Percentiles rank a stretch among this genome's conserved stretches.
Evolutionary conservation across 1,140 invertebrate genomes (phyloP).

Genomic region (Dendrolimus kikuchii): DNA sequence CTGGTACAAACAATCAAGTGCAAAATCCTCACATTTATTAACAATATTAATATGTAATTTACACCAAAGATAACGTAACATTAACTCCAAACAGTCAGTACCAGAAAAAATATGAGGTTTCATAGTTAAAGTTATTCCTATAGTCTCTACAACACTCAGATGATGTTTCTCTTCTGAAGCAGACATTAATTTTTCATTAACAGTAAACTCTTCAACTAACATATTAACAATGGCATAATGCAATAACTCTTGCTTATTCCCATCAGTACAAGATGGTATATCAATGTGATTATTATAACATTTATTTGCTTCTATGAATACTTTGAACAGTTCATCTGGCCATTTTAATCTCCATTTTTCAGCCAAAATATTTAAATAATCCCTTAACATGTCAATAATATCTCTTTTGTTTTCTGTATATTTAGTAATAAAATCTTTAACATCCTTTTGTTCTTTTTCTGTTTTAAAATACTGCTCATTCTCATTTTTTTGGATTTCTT

Average conservation of each 20-base stretch:
- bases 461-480: constrained; percentile 76
- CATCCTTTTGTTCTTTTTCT: constrained; percentile 76
- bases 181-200: constrained; percentile 72
- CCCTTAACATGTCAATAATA: constrained; percentile 77
- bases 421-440: constrained; percentile 76
- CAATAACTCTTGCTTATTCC: constrained; percentile 67
- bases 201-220: constrained; percentile 76
- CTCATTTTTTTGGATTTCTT: constrained; percentile 50
- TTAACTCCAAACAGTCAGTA: constrained; percentile 43
- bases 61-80: constrained; percentile 56
- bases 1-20: constrained; percentile 60
- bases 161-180: constrained; percentile 35
- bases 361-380: constrained; percentile 73
- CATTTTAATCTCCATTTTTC: constrained; percentile 76
- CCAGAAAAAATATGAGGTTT: constrained; percentile 63
- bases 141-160: constrained; percentile 44
- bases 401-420: constrained; percentile 69
- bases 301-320: constrained; percentile 76
- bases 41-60: constrained; percentile 56
- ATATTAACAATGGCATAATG: constrained; percentile 75
- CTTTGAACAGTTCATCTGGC: constrained; percentile 74
- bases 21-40: constrained; percentile 55
- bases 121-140: constrained; percentile 48
- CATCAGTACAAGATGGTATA: constrained; percentile 68
- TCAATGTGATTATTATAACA: constrained; percentile 71